A percentile compares a stretch with the other conserved stretches of the same genome.
phyloP scores from a whole-genome alignment of 2,797 vertebrate genomes.

The Peromyscus aztecus region DNA sequence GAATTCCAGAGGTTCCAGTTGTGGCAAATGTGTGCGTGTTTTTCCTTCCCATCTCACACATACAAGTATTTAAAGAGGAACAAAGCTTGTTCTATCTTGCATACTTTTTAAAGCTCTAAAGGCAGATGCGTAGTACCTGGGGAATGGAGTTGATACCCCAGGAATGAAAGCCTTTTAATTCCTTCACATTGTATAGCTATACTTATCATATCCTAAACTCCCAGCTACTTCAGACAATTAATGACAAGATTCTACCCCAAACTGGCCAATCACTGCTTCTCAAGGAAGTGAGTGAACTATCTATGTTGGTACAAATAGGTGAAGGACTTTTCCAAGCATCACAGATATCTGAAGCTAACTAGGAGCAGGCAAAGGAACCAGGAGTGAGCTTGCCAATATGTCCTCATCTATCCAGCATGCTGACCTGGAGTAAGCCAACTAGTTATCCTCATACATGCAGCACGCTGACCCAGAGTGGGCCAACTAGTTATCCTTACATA shows the following conservation, averaged over 20 bases:
- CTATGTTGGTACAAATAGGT: neutral
- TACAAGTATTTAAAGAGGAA: neutral
- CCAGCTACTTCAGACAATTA: neutral
- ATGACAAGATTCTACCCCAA: neutral
- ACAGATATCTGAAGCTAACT: neutral
- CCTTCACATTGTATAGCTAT: neutral
- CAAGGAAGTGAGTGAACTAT: conserved; percentile 28
- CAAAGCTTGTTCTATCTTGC: neutral
- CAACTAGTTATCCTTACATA: neutral
- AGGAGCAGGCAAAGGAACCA: neutral
- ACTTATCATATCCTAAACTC: neutral
- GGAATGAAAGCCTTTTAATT: conserved; percentile 34
- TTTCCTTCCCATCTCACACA: neutral
- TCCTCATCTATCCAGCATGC: neutral
- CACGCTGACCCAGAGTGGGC: neutral
- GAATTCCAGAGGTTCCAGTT: conserved; percentile 19
- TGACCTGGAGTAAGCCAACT: neutral
- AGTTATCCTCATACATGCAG: neutral
- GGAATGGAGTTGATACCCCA: neutral
- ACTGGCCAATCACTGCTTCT: neutral
- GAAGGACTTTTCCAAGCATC: neutral
- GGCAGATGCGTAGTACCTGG: neutral
- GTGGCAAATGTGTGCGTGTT: neutral
- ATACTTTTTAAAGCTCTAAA: conserved; percentile 5
- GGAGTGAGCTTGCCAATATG: neutral